phyloP scores from a whole-genome alignment of 2,113 vertebrate genomes.

The Alectura lathami region DNA sequence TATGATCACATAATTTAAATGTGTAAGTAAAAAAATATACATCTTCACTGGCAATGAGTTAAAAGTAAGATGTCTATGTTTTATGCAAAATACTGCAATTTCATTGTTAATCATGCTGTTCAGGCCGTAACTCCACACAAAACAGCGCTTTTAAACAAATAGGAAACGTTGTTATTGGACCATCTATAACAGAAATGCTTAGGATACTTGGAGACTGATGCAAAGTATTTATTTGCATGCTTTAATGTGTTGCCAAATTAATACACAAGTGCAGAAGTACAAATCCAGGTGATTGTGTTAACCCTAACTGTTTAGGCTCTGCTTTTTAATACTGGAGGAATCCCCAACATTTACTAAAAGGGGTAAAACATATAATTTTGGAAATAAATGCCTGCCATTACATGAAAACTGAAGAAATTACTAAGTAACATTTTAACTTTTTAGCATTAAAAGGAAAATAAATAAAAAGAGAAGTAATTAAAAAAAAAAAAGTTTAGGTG shows the following conservation, averaged over 20 bases:
- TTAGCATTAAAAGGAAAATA: background rate
- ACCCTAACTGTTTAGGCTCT: background rate
- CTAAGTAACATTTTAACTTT: background rate
- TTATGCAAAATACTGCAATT: constrained; percentile 66
- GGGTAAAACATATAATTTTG: background rate
- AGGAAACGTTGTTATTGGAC: constrained; percentile 31
- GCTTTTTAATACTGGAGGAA: background rate
- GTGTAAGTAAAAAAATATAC: constrained; percentile 40
- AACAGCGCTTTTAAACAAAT: constrained; percentile 57
- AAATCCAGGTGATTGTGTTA: background rate
- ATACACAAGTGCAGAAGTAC: background rate
- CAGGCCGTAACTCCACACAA: constrained; percentile 32
- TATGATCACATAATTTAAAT: constrained; percentile 57
- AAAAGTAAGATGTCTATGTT: constrained; percentile 55
- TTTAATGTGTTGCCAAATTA: background rate
- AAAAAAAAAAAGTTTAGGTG: constrained; percentile 3
- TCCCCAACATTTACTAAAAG: background rate
- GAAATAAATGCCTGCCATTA: background rate
- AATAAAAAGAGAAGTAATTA: background rate
- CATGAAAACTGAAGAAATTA: background rate
- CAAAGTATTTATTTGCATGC: constrained; percentile 5
- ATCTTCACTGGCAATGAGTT: constrained; percentile 29
- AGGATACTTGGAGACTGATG: background rate
- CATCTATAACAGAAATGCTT: constrained; percentile 53
- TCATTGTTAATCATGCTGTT: constrained; percentile 58